phyloP scores from a whole-genome alignment of 1,140 invertebrate genomes.

The Tetranychus urticae region DNA sequence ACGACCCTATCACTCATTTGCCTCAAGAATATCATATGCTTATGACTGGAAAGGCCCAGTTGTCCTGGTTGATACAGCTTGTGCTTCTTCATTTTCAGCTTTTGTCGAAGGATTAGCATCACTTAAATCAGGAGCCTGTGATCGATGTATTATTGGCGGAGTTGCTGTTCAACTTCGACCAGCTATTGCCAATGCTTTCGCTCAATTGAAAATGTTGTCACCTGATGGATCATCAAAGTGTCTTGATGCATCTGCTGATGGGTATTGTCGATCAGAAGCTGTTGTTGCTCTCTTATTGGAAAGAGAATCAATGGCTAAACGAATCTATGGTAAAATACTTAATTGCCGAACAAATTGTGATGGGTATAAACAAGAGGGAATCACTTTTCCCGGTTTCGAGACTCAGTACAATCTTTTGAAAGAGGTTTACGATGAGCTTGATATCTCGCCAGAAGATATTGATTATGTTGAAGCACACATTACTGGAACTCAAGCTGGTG shows the following conservation, averaged over 20 bases:
- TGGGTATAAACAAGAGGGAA: constrained; percentile 37
- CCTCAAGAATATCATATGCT: constrained; percentile 80
- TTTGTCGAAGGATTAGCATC: background rate
- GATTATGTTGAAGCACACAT: constrained; percentile 25
- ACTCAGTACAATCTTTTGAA: constrained; percentile 18
- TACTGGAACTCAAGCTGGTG: constrained; percentile 46
- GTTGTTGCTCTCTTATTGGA: background rate
- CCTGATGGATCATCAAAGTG: background rate
- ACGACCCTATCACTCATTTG: constrained; percentile 43
- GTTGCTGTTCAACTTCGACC: constrained; percentile 56
- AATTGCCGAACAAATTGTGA: constrained; percentile 68
- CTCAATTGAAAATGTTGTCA: background rate
- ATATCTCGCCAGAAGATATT: constrained; percentile 18
- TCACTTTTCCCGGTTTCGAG: constrained; percentile 6
- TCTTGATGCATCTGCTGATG: background rate
- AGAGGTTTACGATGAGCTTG: constrained; percentile 19
- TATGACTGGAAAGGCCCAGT: constrained; percentile 79
- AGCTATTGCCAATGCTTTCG: constrained; percentile 13
- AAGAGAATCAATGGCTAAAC: constrained; percentile 14
- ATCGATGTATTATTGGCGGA: constrained; percentile 16
- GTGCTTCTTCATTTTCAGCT: background rate
- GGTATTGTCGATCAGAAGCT: constrained; percentile 1
- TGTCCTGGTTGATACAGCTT: constrained; percentile 29
- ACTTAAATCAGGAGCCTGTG: background rate
- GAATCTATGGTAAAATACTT: constrained; percentile 30